Percentiles rank a stretch among this genome's conserved stretches.
Conservation (phyloP, 2,888 invertebrate genomes). For the Drosophila borborema region DNA sequence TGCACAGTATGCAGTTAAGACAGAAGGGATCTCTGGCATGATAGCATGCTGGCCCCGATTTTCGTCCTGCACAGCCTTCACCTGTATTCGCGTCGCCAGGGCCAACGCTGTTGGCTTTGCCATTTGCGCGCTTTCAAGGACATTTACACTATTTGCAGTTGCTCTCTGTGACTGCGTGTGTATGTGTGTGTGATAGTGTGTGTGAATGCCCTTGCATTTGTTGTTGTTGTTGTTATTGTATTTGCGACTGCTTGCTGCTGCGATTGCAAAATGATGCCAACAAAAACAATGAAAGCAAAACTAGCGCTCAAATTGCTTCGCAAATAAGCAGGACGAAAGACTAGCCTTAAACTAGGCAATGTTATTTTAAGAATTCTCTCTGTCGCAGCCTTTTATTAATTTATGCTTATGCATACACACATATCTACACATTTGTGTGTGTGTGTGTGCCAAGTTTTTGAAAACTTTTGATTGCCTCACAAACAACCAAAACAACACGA, state of each 20-base stretch:
- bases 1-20: background rate
- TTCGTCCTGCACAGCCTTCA: slow-evolving; percentile 59
- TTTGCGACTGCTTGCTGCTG: slow-evolving; percentile 29
- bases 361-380: slow-evolving; percentile 48
- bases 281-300: slow-evolving; percentile 39
- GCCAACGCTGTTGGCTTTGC: slow-evolving; percentile 52
- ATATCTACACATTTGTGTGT: background rate
- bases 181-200: slow-evolving; percentile 21
- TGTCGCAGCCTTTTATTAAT: slow-evolving; percentile 31
- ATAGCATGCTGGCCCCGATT: slow-evolving; percentile 38
- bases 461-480: slow-evolving; percentile 56
- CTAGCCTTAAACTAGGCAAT: slow-evolving; percentile 34
- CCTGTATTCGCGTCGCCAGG: slow-evolving; percentile 50
- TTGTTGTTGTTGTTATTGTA: slow-evolving; percentile 14
- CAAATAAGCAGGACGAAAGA: slow-evolving; percentile 60
- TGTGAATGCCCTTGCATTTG: slow-evolving; percentile 53
- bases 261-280: slow-evolving; percentile 47
- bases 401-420: slow-evolving; percentile 18
- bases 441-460: slow-evolving; percentile 2
- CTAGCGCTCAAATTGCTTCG: slow-evolving; percentile 54
- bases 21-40: slow-evolving; percentile 12
- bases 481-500: background rate
- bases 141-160: slow-evolving; percentile 73
- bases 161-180: slow-evolving; percentile 56
- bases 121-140: slow-evolving; percentile 76